These are phyloP conservation scores for Lonchura striata DNA, from an alignment of 2,113 vertebrate species.

Conservation along the genomic window DNA sequence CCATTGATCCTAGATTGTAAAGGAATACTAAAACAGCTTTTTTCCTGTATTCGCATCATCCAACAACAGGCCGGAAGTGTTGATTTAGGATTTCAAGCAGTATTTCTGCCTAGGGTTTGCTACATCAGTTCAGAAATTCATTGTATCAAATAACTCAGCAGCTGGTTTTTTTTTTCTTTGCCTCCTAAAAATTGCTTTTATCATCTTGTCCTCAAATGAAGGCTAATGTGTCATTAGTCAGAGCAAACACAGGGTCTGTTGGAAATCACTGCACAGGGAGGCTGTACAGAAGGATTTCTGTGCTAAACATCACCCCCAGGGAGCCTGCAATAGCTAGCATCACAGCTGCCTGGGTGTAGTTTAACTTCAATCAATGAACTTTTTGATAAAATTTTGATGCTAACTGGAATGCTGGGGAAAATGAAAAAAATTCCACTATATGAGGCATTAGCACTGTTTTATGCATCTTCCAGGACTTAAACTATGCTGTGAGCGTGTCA, in stretches of 20 bases:
- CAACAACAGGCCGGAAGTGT: not conserved
- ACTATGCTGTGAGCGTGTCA: not conserved
- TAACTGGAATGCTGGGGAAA: not conserved
- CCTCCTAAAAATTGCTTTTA: conserved; percentile 44
- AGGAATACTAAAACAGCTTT: not conserved
- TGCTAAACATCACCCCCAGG: not conserved
- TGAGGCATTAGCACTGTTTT: not conserved
- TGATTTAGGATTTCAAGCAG: not conserved
- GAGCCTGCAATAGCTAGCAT: not conserved
- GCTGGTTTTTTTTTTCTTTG: not conserved
- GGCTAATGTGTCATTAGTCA: conserved; percentile 35
- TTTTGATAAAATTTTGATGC: not conserved
- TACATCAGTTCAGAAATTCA: not conserved
- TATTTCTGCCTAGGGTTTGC: not conserved
- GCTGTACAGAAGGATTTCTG: not conserved
- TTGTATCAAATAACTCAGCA: not conserved
- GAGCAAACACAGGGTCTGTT: not conserved
- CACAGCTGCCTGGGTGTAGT: not conserved
- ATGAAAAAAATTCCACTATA: not conserved
- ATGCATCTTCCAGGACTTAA: not conserved
- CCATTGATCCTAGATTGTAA: not conserved
- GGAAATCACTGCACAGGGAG: not conserved
- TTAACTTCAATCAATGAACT: not conserved
- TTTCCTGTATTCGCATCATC: not conserved
- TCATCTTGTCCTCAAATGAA: not conserved